Base-by-base conservation (phyloP, 92 coral and sea anemone genomes). In the Siderastrea radians region DNA sequence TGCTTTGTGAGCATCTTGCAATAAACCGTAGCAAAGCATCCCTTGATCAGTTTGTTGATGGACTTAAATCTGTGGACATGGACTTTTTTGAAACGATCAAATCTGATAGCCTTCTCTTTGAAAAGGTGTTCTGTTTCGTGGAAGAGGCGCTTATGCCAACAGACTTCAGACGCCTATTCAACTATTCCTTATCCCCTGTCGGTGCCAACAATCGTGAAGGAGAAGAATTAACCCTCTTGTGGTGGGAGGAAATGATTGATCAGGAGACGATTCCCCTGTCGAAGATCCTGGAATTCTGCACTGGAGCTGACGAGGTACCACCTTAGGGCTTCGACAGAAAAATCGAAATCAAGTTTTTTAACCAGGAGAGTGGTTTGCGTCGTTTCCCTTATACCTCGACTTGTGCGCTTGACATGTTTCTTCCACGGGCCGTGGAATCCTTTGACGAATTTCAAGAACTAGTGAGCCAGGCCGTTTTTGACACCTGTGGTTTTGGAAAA, bases 321-420 rank as follows among this genome's bases (percentile, higher is more conserved):
- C 93, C 93, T 7, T 73, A 81, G 57, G 93, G 93, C 68, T 90
- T 90, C 58, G 89, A 78, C 55, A 90, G 74, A 78, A 78, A 90
- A 67, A 90, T 90, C 47, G 82, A 63, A 12, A 78, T 84, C 5
- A 58, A 49, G 74, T 89, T 83, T 72, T 90, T 75, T 67, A 59
- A 80, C 17, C 93, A 84, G 64, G 82, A 57, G 60, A 17, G 60
- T 60, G 85, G 85, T 47, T 60, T 58, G 85, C 74, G 66, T 75
- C 78, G 86, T n/a, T 77, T 69, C 78, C 89, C 92, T 45, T 60
- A 78, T 65, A 66, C 88, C 80, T 89, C 89, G 45, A 89, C 92
- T 1, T 83, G 89, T 65, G 85, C 83, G 48, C 79, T 84, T 51
- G 75, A 90, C 59, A 60, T 84, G 67, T 90, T 73, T 60, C 75